Percentiles rank a stretch among this genome's conserved stretches.
Evolutionary conservation across 2,888 invertebrate genomes (phyloP).

Genomic region (Cheilosia impressa): DNA sequence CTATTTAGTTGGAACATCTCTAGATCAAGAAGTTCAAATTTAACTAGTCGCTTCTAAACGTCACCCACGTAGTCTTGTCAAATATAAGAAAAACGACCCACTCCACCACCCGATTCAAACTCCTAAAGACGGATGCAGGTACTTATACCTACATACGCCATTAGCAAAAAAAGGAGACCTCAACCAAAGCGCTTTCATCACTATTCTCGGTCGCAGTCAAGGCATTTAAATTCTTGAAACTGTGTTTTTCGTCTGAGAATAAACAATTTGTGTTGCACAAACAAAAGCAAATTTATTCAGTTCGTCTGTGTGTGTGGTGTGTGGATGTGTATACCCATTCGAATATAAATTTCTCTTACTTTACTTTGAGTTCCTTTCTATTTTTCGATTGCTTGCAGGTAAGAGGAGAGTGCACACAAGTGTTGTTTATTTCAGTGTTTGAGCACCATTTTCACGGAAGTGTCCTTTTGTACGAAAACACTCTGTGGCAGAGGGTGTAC

Average conservation of each 20-base stretch:
- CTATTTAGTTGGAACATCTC: too few relatives aligned
- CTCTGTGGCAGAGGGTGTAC: slow-evolving; percentile 7
- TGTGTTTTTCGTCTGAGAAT: slow-evolving; percentile 45
- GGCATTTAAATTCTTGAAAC: slow-evolving; percentile 62
- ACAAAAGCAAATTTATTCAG: slow-evolving; percentile 66
- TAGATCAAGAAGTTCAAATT: too few relatives aligned
- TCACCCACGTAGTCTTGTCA: too few relatives aligned
- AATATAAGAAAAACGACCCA: too few relatives aligned
- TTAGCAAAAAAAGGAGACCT: neutral
- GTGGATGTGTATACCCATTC: neutral
- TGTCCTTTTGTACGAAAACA: slow-evolving; percentile 44
- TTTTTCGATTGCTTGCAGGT: slow-evolving; percentile 43
- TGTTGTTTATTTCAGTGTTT: slow-evolving; percentile 65
- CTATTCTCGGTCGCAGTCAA: slow-evolving; percentile 31
- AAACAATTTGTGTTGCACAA: slow-evolving; percentile 68
- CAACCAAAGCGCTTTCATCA: slow-evolving; percentile 19
- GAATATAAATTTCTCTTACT: slow-evolving; percentile 39
- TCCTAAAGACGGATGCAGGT: too few relatives aligned
- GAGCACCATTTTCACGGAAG: slow-evolving; percentile 48
- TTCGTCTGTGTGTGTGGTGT: neutral
- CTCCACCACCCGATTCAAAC: too few relatives aligned
- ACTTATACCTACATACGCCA: neutral
- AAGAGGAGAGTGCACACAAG: slow-evolving; percentile 44
- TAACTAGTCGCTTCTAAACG: too few relatives aligned
- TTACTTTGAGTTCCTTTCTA: slow-evolving; percentile 16